Evolutionary conservation across 2,888 invertebrate species (phyloP).

Genomic region (Plusia festucae): DNA sequence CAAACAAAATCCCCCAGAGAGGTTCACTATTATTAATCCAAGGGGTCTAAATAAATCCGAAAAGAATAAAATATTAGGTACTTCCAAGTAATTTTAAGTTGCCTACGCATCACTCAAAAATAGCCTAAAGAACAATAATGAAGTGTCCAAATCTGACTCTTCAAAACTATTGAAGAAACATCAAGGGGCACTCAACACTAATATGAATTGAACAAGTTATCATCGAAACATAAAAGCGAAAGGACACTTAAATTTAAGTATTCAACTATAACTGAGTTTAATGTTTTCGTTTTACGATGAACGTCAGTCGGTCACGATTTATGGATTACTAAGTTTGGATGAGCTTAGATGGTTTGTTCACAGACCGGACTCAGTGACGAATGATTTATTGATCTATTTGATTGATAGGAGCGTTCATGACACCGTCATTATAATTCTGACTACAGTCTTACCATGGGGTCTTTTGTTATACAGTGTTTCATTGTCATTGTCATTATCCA

Average conservation of each 20-base stretch:
- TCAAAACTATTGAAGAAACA: background rate
- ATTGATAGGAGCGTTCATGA: too few species aligned
- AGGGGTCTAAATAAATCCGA: background rate
- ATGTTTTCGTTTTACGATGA: slow-evolving; percentile 36
- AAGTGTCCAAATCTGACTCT: background rate
- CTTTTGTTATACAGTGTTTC: too few species aligned
- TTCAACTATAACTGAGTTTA: slow-evolving; percentile 36
- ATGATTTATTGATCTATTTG: background rate
- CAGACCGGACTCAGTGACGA: background rate
- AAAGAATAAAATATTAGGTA: too few species aligned
- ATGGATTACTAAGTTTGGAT: slow-evolving; percentile 13
- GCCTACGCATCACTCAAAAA: background rate
- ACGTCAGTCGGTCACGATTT: slow-evolving; percentile 8
- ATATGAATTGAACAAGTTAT: slow-evolving; percentile 29
- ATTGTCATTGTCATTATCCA: too few species aligned
- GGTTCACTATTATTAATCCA: background rate
- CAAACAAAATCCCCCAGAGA: too few species aligned
- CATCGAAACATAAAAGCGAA: slow-evolving; percentile 16
- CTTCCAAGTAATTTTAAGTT: background rate
- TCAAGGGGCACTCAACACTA: slow-evolving; percentile 1
- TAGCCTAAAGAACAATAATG: background rate
- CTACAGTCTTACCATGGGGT: too few species aligned
- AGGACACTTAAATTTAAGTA: slow-evolving; percentile 33
- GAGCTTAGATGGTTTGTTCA: background rate
- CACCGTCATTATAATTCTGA: too few species aligned